Base-by-base conservation (phyloP, 53 echinoderm and acorn worm species). In the Crossaster papposus region DNA sequence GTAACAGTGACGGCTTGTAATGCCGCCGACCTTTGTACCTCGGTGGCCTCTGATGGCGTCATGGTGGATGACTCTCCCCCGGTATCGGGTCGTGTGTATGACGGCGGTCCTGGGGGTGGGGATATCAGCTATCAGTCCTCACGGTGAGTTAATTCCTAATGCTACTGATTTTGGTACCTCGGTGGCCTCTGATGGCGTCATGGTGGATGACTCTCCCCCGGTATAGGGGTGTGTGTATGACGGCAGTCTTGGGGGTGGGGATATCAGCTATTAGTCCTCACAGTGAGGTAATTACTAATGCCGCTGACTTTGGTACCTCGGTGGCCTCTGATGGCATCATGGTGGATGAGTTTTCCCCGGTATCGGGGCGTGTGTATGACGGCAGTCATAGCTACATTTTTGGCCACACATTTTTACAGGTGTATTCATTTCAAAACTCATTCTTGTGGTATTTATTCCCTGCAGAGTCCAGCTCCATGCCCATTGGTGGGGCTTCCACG, bases 401-500 rank as follows among this genome's bases (percentile, higher is more conserved):
- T 58, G 6, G 55, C 35, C 13, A 5, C 10, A 24, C 3, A 28
- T 32, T 4, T 31, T 81, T 31, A 14, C 8, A 35, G 7, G 36
- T 33, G 15, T 80, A 24, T 80, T 52, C 13, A 17, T 15, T 11
- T 18, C 58, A 18, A 20, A 58, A 9, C 44, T 44, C 22, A 58
- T 58, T 58, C 17, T n/a, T n/a, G n/a, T n/a, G n/a, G 17, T 20
- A 50, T 70, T 11, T 29, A 20, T 30, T 79, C 36, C 70, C 8
- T 63, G 14, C 52, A 92, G 92, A 51, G 17, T 51, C 54, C 28
- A 15, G 52, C 54, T 92, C n/a, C 74, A 51, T 0, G 92, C 92
- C 8, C 92, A 92, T 34, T 92, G 92, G 92, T 92, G 89, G 89
- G 92, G 89, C 23, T 92, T 89, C 79, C 83, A 92, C 64, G 92